These are phyloP conservation scores for Rhopilema esculentum DNA, from an alignment of 30 jellyfish, hydroid and myxozoan genomes.

Conservation along the genomic window DNA sequence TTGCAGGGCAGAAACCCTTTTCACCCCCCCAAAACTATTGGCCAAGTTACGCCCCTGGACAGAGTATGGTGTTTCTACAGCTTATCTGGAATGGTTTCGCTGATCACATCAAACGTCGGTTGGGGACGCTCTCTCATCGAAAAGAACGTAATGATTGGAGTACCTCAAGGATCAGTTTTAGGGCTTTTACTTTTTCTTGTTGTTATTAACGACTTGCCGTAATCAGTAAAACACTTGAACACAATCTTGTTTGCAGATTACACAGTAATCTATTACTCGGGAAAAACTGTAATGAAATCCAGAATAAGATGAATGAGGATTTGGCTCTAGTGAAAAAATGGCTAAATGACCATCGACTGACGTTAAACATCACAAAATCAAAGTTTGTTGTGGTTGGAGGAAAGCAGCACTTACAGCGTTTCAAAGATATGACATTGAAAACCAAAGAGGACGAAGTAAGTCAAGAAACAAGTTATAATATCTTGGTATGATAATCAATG, in stretches of 20 bases:
- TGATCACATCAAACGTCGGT: constrained; percentile 67
- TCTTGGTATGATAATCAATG: constrained; percentile 40
- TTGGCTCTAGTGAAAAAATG: constrained; percentile 30
- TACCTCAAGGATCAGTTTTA: constrained; percentile 64
- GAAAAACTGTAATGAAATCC: no score
- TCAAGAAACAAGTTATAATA: constrained; percentile 43
- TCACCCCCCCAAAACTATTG: no score
- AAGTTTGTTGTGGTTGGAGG: constrained; percentile 67
- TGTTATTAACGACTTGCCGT: constrained; percentile 68
- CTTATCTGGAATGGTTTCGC: constrained; percentile 46
- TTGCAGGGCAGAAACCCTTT: no score
- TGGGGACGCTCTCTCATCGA: constrained; percentile 59
- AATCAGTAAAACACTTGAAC: constrained; percentile 63
- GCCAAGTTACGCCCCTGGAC: no score
- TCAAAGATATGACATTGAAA: constrained; percentile 52
- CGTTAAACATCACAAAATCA: constrained; percentile 56
- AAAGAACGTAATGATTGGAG: constrained; percentile 55
- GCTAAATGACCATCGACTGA: constrained; percentile 65
- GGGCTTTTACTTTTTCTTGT: constrained; percentile 55
- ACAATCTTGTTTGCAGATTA: no score
- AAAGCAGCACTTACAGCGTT: constrained; percentile 53
- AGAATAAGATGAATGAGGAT: no score
- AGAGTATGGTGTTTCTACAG: constrained; percentile 58
- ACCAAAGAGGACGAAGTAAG: constrained; percentile 42
- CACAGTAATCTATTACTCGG: no score